Evolutionary conservation across 2,888 invertebrate genomes (phyloP).

Genomic region (Harpalus rufipes): DNA sequence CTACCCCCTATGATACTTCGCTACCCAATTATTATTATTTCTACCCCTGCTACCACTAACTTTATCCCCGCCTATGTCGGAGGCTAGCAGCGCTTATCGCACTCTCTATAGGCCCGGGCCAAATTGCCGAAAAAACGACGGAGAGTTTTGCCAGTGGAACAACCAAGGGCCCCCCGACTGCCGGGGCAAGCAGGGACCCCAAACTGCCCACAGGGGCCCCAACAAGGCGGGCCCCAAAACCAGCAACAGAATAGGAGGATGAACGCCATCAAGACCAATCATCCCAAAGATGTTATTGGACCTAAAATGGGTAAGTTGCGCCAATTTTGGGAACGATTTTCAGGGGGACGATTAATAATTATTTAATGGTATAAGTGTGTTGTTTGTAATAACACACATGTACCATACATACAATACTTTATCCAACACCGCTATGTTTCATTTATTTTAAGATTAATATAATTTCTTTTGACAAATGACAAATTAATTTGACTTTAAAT

Average conservation of each 20-base stretch:
- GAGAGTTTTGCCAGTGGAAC: constrained; percentile 97
- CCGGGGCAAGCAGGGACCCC: constrained; percentile 75
- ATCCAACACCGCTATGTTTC: no score
- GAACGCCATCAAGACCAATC: constrained; percentile 93
- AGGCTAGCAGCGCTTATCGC: constrained; percentile 8
- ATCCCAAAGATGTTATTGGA: constrained; percentile 87
- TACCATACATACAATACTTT: no score
- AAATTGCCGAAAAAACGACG: constrained; percentile 99
- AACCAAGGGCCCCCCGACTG: constrained; percentile 85
- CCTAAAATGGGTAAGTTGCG: constrained; percentile 86
- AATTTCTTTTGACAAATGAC: no score
- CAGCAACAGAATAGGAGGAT: constrained; percentile 83
- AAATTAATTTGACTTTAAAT: no score
- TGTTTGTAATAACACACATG: no score
- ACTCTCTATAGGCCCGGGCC: constrained; percentile 89
- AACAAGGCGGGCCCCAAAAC: constrained; percentile 79
- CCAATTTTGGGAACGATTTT: background rate
- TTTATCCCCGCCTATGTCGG: background rate
- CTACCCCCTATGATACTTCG: no score
- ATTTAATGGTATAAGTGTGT: no score
- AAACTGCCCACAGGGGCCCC: constrained; percentile 71
- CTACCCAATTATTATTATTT: no score
- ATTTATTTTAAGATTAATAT: no score
- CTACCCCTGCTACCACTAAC: background rate
- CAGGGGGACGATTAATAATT: no score